Base-by-base conservation (phyloP, 2,797 vertebrate genomes). In the Acipenser ruthenus region DNA sequence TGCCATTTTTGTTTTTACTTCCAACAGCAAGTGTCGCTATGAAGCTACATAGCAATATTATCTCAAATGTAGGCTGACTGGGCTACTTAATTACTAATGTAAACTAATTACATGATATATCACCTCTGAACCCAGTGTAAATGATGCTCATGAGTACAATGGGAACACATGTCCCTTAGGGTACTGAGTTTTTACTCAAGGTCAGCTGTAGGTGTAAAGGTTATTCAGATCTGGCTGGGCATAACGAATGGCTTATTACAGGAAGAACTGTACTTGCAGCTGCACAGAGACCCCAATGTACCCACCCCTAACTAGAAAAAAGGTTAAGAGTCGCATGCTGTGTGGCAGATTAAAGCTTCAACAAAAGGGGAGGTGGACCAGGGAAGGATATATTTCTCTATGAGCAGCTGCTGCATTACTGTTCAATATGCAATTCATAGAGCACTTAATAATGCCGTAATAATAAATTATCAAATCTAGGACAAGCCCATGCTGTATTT, bases 331-430 rank as follows among this genome's bases (percentile, higher is more conserved):
- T 58, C 58, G 70, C 67, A 79, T 70, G 74, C 70, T 72, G 74
- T 72, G 72, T 62, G 4, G 12, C 66, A 69, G 50, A 11, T 50
- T 52, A 66, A 67, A 69, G 66, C 72, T 58, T 61, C 69, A 65
- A 72, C 73, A 77, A 64, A 7, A 4, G 8, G 61, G 15, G 65
- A 68, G 60, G 37, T 47, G 65, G 63, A 50, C 4, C 67, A 65
- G 72, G 69, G 74, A 74, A 56, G 72, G 66, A 65, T 66, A 67
- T 68, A 58, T 70, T 68, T 61, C 68, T 71, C 65, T 67, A 78
- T 81, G 80, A 86, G 81, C 86, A 88, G 87, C 86, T 89, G 88
- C 80, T 72, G 78, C 79, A 88, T 86, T 84, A 85, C 72, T 72
- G 79, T 84, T 84, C 83, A 84, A 86, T 85, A 84, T 83, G 80